Evolutionary conservation across 2,888 invertebrate species (phyloP).

Genomic region (Tetranychus piercei): DNA sequence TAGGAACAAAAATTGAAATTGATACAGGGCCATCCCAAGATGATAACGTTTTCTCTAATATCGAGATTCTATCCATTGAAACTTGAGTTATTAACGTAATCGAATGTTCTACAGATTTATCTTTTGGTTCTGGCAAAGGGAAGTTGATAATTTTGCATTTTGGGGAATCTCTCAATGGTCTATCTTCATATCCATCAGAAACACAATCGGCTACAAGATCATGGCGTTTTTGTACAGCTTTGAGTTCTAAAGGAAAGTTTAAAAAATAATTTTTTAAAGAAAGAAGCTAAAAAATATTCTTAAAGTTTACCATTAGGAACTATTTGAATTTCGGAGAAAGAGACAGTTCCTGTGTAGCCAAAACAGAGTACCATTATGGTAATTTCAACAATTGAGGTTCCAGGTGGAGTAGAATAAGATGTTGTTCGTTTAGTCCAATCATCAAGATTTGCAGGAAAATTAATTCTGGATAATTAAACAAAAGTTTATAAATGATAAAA

Average conservation of each 20-base stretch:
- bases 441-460: slow-evolving; percentile 25
- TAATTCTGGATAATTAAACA: slow-evolving; percentile 19
- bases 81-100: slow-evolving; percentile 26
- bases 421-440: slow-evolving; percentile 22
- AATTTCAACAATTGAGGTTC: slow-evolving; percentile 21
- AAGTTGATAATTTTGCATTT: neutral
- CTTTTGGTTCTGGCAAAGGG: neutral
- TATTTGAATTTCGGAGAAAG: slow-evolving; percentile 25
- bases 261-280: neutral
- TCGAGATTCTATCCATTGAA: slow-evolving; percentile 27
- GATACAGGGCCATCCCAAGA: slow-evolving; percentile 27
- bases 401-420: slow-evolving; percentile 14
- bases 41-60: slow-evolving; percentile 25
- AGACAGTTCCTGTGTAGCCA: slow-evolving; percentile 26
- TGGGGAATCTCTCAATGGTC: neutral
- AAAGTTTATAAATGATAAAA: neutral
- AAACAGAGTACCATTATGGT: slow-evolving; percentile 27
- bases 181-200: neutral
- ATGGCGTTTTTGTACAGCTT: neutral
- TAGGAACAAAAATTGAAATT: slow-evolving; percentile 25
- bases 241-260: neutral
- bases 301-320: slow-evolving; percentile 16
- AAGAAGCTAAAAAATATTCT: neutral
- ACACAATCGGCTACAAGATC: slow-evolving; percentile 7
- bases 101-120: neutral